A percentile compares a stretch with the other conserved stretches of the same genome.
phyloP scores from a whole-genome alignment of 2,888 invertebrate genomes.

The Eulithis testata region DNA sequence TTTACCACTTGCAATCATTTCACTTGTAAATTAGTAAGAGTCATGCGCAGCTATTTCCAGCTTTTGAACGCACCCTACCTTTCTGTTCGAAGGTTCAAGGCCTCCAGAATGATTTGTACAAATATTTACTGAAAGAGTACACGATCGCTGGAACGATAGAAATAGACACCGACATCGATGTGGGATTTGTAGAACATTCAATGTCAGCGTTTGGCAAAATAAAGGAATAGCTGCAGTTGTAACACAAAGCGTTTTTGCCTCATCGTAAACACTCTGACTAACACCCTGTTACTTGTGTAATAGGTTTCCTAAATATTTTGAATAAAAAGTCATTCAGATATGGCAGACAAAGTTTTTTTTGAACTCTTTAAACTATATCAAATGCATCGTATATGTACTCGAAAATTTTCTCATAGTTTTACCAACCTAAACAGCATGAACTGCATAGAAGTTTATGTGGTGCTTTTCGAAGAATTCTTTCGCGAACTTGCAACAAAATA shows the following conservation, averaged over 20 bases:
- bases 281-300: too few relatives aligned
- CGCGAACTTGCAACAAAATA: slow-evolving; percentile 24
- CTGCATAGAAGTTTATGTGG: slow-evolving; percentile 11
- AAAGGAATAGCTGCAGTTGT: neutral
- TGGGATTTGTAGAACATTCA: neutral
- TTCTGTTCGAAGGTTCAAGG: slow-evolving; percentile 45
- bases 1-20: slow-evolving; percentile 29
- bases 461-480: slow-evolving; percentile 26
- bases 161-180: slow-evolving; percentile 20
- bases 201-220: slow-evolving; percentile 9
- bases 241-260: neutral
- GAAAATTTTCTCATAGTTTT: neutral
- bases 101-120: slow-evolving; percentile 44
- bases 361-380: too few relatives aligned
- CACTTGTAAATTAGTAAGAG: slow-evolving; percentile 39
- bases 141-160: slow-evolving; percentile 26
- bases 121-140: slow-evolving; percentile 48
- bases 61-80: slow-evolving; percentile 29
- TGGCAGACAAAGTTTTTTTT: too few relatives aligned
- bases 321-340: too few relatives aligned
- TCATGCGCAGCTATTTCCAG: slow-evolving; percentile 43
- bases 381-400: neutral
- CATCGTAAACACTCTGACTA: too few relatives aligned
- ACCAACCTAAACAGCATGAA: neutral
- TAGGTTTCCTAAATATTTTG: too few relatives aligned